Base-by-base conservation (phyloP, 2,797 vertebrate genomes). In the Enteromius paludinosus region DNA sequence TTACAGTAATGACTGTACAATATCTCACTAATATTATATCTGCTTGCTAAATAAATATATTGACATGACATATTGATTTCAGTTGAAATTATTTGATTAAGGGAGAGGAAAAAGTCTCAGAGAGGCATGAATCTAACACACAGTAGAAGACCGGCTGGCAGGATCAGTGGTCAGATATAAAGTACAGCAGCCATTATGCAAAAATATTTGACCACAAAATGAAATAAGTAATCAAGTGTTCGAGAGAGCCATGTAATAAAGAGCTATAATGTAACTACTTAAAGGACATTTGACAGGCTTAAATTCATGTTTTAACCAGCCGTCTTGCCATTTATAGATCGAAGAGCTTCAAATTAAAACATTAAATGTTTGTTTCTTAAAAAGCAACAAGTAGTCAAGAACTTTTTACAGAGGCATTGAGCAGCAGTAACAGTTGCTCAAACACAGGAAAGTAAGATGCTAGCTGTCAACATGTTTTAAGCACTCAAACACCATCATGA, bases 171-270 rank as follows among this genome's bases (percentile, higher is more conserved):
- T 72, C 47, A 72, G 17, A 73, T 33, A 30, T 54, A n/a, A 12
- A 73, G 5, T n/a, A 54, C 71, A 54, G 28, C 33, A 12, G 2
- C 18, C 49, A 73, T 49, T 71, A 20, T 71, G 69, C 69, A 35
- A 54, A 54, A n/a, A 54, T 73, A 73, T 35, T 73, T 35, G 11
- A 35, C 30, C 47, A 35, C 70, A 54, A 73, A 74, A 56, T 59
- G 20, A 56, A 54, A 74, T 38, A n/a, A 54, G 18, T n/a, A 56
- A 59, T 38, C 20, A 35, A 74, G 49, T 56, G 18, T 38, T 72
- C 18, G 47, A 73, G 20, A 54, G 47, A 54, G 28, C 7, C 3
- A 6, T 56, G 72, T 25, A 38, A 74, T 56, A 59, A 74, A 74
- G 30, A 38, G 30, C 20, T 56, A 17, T 59, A 23, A 25, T 59